Conservation (phyloP, 1,140 invertebrate genomes). For the Drosophila auraria region DNA sequence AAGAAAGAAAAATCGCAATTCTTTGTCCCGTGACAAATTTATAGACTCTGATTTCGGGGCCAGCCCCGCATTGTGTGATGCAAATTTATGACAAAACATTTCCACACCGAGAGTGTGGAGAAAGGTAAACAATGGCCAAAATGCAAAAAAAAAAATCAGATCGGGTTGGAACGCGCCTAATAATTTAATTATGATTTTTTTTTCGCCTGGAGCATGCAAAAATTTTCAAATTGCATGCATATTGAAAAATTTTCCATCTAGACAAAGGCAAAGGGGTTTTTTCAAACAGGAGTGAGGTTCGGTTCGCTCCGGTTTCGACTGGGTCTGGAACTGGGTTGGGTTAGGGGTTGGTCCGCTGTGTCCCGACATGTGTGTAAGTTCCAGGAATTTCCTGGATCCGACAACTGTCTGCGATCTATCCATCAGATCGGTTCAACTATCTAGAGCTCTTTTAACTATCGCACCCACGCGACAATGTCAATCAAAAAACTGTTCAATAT, state of each 20-base stretch:
- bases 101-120: slow-evolving; percentile 47
- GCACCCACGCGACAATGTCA: slow-evolving; percentile 81
- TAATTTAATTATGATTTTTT: slow-evolving; percentile 80
- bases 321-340: slow-evolving; percentile 13
- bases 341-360: slow-evolving; percentile 44
- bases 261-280: slow-evolving; percentile 49
- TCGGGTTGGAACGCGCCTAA: slow-evolving; percentile 68
- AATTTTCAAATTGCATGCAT: slow-evolving; percentile 65
- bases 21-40: slow-evolving; percentile 55
- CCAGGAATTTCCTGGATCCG: slow-evolving; percentile 37
- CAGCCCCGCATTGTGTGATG: slow-evolving; percentile 64
- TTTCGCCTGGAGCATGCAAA: slow-evolving; percentile 67
- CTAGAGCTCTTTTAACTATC: slow-evolving; percentile 37
- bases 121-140: slow-evolving; percentile 73
- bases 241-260: slow-evolving; percentile 42
- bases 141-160: slow-evolving; percentile 20
- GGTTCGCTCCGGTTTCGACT: slow-evolving; percentile 6
- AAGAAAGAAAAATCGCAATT: slow-evolving; percentile 48
- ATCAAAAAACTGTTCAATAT: slow-evolving; percentile 79
- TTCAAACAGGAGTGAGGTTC: slow-evolving; percentile 26
- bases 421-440: slow-evolving; percentile 34
- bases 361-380: slow-evolving; percentile 37
- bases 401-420: slow-evolving; percentile 39
- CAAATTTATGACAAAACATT: slow-evolving; percentile 83
- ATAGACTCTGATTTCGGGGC: slow-evolving; percentile 46